These are phyloP conservation scores for Cephus spinipes DNA, from an alignment of 2,888 invertebrate species.

Conservation along the genomic window DNA sequence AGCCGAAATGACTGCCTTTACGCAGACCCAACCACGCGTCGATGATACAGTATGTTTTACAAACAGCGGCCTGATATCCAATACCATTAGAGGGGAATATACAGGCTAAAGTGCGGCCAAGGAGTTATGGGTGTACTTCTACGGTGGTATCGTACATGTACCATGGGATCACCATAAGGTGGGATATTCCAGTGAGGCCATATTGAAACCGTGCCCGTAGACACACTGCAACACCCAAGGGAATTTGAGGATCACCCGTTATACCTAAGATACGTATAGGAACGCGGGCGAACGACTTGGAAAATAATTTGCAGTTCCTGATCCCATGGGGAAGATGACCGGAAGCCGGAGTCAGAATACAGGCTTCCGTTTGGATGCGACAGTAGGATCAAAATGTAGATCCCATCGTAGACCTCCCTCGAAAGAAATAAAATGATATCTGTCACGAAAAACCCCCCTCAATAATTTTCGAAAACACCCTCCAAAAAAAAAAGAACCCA, in stretches of 20 bases:
- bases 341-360: conserved; percentile 18
- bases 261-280: conserved; percentile 39
- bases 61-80: conserved; percentile 44
- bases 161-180: conserved; percentile 65
- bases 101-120: conserved; percentile 45
- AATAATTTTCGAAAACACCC: no score
- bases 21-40: not conserved
- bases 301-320: conserved; percentile 51
- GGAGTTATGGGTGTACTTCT: conserved; percentile 58
- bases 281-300: conserved; percentile 36
- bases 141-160: conserved; percentile 50
- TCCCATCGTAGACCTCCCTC: no score
- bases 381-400: no score
- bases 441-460: no score
- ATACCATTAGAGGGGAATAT: conserved; percentile 52
- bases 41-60: conserved; percentile 15
- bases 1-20: no score
- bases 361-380: no score
- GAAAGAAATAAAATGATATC: no score
- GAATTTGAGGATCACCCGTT: conserved; percentile 60
- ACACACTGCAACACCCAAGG: conserved; percentile 41
- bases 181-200: conserved; percentile 59
- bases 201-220: conserved; percentile 46
- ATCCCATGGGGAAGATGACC: conserved; percentile 49
- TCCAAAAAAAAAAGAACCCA: no score